Evolutionary conservation across 92 coral and sea anemone species (phyloP).

Genomic region (Actinostola sp.): DNA sequence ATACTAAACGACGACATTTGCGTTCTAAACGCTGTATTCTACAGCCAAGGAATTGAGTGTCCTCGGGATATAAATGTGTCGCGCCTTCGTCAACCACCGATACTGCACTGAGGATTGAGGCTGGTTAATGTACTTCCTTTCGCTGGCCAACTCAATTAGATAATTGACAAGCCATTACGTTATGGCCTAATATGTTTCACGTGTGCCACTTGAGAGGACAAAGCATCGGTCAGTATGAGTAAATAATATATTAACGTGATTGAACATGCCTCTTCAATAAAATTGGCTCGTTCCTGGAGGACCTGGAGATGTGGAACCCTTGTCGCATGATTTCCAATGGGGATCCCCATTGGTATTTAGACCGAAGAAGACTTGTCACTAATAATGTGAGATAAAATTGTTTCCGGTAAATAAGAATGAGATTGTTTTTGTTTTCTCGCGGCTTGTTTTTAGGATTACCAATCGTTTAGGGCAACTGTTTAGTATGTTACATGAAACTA

Average conservation of each 20-base stretch:
- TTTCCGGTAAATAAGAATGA: not conserved
- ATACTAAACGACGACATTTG: slow-evolving; percentile 44
- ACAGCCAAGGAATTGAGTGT: not conserved
- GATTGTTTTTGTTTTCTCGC: not conserved
- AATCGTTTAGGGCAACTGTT: slow-evolving; percentile 69
- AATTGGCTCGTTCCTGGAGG: not conserved
- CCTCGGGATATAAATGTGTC: not conserved
- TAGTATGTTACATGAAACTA: slow-evolving; percentile 64
- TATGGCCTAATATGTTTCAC: slow-evolving; percentile 42
- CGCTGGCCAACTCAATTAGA: slow-evolving; percentile 51
- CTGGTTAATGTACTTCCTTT: slow-evolving; percentile 13
- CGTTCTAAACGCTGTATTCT: not conserved
- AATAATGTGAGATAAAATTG: not conserved
- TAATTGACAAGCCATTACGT: slow-evolving; percentile 80
- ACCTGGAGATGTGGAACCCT: too few species aligned
- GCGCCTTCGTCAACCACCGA: not conserved
- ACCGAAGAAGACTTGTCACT: too few species aligned
- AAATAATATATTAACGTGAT: slow-evolving; percentile 23
- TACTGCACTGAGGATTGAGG: not conserved
- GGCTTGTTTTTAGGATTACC: slow-evolving; percentile 11
- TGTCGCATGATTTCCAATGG: too few species aligned
- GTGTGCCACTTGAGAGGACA: slow-evolving; percentile 67
- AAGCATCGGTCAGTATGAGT: slow-evolving; percentile 77
- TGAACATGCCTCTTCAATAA: slow-evolving; percentile 6
- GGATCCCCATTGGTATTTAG: too few species aligned